Base-by-base conservation (phyloP, 2,888 invertebrate genomes). In the Drosophila kokeensis region DNA sequence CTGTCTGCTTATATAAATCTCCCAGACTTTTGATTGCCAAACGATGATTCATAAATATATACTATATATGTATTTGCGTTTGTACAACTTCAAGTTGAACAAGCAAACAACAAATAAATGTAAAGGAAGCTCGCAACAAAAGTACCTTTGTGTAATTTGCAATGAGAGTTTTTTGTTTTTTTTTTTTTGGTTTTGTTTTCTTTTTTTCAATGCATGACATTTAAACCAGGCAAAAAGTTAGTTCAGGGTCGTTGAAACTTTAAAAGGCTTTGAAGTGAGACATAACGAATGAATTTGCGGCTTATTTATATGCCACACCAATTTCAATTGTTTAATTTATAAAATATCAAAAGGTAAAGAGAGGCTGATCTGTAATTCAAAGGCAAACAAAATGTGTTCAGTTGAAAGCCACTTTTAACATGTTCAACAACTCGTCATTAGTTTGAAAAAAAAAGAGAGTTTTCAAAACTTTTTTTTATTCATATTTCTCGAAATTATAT, bases 21-120 rank as follows among this genome's bases (percentile, higher is more conserved):
- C 45, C 57, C 30, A 49, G 45, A 60, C 45, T 29, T 57, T 72
- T 65, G 48, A 61, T 69, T 64, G 60, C 50, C 45, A 53, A 36
- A 40, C 29, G 76, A 70, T 84, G 84, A 89, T 55, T 84, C 84
- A 89, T 60, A 36, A 61, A 62, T 49, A 55, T 50, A n/a, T 36
- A 53, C 66, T 63, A 32, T 58, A 64, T 68, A 68, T 50, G 48
- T 63, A 67, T 52, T 49, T 21, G 45, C 7, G 15, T 48, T 30
- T 80, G 52, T 67, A 53, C 48, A 65, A 65, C 42, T 49, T 54
- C 29, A 45, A 61, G 36, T 55, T 42, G 34, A 61, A 40, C 21
- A 66, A 48, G 79, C 54, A 62, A 38, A n/a, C 27, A 55, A 38
- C 57, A 66, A 75, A 70, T 74, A 69, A 84, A 70, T 72, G 66